Conservation (phyloP, 2,797 vertebrate species). For the Clamator glandarius region DNA sequence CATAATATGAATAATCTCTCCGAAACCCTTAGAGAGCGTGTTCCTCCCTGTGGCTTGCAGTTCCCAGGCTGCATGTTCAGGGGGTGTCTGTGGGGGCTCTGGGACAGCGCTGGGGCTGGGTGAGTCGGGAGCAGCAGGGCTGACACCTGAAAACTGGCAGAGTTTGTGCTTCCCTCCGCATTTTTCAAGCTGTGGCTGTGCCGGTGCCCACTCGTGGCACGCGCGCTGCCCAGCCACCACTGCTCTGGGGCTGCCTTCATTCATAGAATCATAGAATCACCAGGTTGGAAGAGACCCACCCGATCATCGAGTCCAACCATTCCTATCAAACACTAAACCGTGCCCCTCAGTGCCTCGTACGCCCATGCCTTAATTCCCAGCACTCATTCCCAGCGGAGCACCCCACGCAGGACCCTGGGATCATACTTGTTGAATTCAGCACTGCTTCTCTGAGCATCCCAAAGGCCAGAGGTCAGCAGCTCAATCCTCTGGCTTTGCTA, state of each 20-base stretch:
- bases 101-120: background rate
- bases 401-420: background rate
- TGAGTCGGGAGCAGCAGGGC: background rate
- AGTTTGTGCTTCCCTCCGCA: background rate
- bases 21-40: background rate
- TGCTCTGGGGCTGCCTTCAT: background rate
- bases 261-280: too few relatives aligned
- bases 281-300: too few relatives aligned
- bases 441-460: background rate
- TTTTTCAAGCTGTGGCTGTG: background rate
- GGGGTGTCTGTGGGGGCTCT: background rate
- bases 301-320: too few relatives aligned
- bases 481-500: slow-evolving; percentile 4
- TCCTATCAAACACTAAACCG: too few relatives aligned
- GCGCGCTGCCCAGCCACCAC: fast-evolving
- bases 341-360: too few relatives aligned
- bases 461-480: slow-evolving; percentile 39
- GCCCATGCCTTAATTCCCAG: too few relatives aligned
- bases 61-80: background rate
- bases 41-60: background rate
- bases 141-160: background rate
- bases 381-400: background rate
- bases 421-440: background rate
- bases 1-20: background rate
- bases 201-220: fast-evolving